Evolutionary conservation across 1,140 invertebrate genomes (phyloP).

Genomic region (Tribolium madens): DNA sequence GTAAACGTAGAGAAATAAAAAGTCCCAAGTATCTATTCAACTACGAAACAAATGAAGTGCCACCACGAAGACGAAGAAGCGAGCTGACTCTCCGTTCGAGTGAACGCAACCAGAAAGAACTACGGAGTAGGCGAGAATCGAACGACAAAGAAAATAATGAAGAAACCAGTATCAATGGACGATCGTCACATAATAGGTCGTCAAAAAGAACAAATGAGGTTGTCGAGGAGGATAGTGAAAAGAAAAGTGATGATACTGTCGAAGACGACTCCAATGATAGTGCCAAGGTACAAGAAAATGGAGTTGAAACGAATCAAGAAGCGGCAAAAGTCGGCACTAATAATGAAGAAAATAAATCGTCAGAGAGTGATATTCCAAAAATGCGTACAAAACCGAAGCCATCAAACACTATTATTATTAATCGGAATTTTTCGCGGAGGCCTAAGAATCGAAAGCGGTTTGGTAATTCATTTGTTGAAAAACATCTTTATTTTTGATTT

Average conservation of each 20-base stretch:
- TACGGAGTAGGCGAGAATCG: conserved; percentile 42
- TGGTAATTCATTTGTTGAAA: conserved; percentile 43
- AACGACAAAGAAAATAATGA: conserved; percentile 58
- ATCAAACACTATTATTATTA: neutral
- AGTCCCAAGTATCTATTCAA: conserved; percentile 54
- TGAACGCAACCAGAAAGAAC: conserved; percentile 32
- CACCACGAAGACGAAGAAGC: conserved; percentile 35
- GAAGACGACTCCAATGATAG: conserved; percentile 42
- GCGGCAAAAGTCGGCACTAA: neutral
- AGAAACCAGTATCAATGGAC: conserved; percentile 39
- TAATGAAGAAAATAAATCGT: conserved; percentile 38
- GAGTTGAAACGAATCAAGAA: conserved; percentile 7
- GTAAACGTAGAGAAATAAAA: conserved; percentile 50
- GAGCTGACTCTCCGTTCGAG: neutral
- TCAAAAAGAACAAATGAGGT: conserved; percentile 31
- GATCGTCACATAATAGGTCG: conserved; percentile 15
- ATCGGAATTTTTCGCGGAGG: conserved; percentile 18
- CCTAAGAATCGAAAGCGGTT: conserved; percentile 24
- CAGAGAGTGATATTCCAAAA: conserved; percentile 43
- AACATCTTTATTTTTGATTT: too few relatives aligned
- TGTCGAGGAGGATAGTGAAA: conserved; percentile 38
- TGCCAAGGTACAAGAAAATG: conserved; percentile 28
- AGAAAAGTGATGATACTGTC: conserved; percentile 45
- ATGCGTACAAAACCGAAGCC: conserved; percentile 19
- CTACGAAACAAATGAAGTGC: conserved; percentile 50